Conservation (phyloP, 2,797 vertebrate genomes). For the Myotis findleyi region DNA sequence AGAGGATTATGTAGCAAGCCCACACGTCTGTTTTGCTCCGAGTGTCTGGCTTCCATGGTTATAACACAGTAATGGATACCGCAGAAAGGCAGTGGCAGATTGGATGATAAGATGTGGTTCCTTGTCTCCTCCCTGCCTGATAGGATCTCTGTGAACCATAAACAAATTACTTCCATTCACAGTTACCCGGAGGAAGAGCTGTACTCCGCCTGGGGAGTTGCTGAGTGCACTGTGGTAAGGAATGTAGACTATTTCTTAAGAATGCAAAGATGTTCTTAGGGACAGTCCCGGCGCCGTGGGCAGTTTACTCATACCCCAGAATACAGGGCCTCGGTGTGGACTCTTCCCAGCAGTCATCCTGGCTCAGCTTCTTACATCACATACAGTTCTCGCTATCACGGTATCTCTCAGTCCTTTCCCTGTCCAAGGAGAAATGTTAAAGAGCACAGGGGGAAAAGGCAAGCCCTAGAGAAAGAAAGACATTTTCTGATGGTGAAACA, state of each 20-base stretch:
- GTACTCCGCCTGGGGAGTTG: neutral
- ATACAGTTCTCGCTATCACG: neutral
- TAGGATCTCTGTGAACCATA: slow-evolving; percentile 72
- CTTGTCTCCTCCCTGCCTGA: slow-evolving; percentile 63
- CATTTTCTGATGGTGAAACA: neutral
- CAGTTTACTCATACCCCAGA: neutral
- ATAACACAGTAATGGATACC: slow-evolving; percentile 51
- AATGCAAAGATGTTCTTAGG: neutral
- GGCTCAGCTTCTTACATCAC: neutral
- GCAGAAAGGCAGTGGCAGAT: slow-evolving; percentile 69
- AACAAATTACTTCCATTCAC: slow-evolving; percentile 74
- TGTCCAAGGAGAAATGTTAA: neutral
- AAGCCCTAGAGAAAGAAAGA: neutral
- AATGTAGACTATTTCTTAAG: slow-evolving; percentile 18
- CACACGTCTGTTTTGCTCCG: slow-evolving; percentile 60
- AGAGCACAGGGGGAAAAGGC: neutral
- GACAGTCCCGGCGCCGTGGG: neutral
- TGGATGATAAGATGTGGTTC: slow-evolving; percentile 60
- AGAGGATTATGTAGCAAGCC: slow-evolving; percentile 25
- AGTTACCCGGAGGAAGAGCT: slow-evolving; percentile 51
- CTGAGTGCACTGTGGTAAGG: slow-evolving; percentile 1
- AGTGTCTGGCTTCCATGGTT: slow-evolving; percentile 73
- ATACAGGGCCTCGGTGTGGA: neutral
- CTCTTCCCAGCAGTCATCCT: neutral
- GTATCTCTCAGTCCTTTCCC: neutral